These are phyloP conservation scores for Apotomis capreana DNA, from an alignment of 2,888 invertebrate genomes.

Conservation along the genomic window DNA sequence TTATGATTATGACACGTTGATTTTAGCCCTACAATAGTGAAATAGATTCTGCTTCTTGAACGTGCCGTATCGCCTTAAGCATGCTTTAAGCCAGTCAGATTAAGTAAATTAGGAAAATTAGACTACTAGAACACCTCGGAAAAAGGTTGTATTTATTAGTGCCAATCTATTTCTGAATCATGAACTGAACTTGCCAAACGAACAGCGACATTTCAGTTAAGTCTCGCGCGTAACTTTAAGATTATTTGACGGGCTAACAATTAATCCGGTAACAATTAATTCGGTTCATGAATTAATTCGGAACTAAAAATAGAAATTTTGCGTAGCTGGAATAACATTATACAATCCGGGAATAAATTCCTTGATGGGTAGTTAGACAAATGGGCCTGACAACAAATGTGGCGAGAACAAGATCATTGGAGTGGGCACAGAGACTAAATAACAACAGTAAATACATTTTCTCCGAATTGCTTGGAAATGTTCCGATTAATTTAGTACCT, in stretches of 20 bases:
- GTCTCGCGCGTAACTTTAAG: no score
- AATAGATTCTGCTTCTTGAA: background rate
- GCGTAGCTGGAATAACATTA: slow-evolving; percentile 20
- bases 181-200: no score
- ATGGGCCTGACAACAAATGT: slow-evolving; percentile 63
- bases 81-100: background rate
- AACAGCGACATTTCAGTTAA: no score
- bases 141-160: background rate
- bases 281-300: background rate
- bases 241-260: no score
- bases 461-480: no score
- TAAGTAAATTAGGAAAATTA: background rate
- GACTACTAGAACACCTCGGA: background rate
- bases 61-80: background rate
- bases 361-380: slow-evolving; percentile 58
- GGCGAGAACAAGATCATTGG: slow-evolving; percentile 50
- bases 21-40: background rate
- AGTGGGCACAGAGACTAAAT: slow-evolving; percentile 12
- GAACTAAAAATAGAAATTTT: background rate
- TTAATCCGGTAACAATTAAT: no score
- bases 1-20: no score
- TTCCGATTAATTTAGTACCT: no score
- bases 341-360: slow-evolving; percentile 45
- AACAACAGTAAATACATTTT: slow-evolving; percentile 6
- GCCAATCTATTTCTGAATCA: no score